Evolutionary conservation across 2,113 vertebrate species (phyloP), one percentile per base, ranked within the genome.

Genomic region (Echinops telfairi): DNA sequence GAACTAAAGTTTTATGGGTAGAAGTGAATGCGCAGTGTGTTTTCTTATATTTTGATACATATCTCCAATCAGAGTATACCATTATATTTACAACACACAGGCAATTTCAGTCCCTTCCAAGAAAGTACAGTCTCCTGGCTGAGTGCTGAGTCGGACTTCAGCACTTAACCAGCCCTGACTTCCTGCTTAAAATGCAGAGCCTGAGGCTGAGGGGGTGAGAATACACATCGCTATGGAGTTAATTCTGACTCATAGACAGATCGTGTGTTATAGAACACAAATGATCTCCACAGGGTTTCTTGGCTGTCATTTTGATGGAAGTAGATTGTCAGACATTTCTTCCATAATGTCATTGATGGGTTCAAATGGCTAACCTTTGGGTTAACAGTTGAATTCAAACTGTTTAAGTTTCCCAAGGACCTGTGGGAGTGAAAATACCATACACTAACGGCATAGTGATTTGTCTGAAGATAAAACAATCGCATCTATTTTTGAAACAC

Each of bases 391-490:
- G 15, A 71, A 31, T 7, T 7, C 31, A 71, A 71, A 71, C 15
- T 4, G n/a, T 33, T 33, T 71, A 16, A 19, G 68, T 15, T 25
- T n/a, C 31, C 6, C 1, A 33, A 23, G 66, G 15, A 71, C 31
- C 7, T 22, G 27, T 71, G 0, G 33, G 33, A 31, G 43, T 38
- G 33, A 64, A 68, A 79, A 62, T n/a, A 68, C 40, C 36, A 43
- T 43, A 43, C 75, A 83, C 57, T 20, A 80, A 90, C 88, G 36
- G 15, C 36, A 70, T 58, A 66, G 2, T 53, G 33, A 2, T 77
- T 71, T 71, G 16, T 88, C 29, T 60, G 9, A 94, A 60, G 92
- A 60, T 47, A 75, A 90, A 86, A 70, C 12, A n/a, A 23, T 31
- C 71, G 27, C 6, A 81, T 0, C 27, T 83, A n/a, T 86, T 88